Evolutionary conservation across 2,797 vertebrate species (phyloP).

Genomic region (Enteromius viviparus): DNA sequence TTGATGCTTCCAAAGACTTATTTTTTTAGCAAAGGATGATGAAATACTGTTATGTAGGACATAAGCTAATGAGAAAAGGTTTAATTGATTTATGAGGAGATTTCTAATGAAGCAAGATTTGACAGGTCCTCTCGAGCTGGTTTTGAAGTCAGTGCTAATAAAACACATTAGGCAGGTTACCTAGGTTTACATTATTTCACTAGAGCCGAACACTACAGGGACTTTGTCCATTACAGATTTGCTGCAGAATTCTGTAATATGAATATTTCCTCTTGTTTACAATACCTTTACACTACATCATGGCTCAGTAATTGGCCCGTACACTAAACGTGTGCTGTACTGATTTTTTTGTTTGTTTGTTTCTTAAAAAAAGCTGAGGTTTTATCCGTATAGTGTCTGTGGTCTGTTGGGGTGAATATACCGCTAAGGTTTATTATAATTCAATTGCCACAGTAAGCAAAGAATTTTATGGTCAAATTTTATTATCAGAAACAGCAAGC

Average conservation of each 20-base stretch:
- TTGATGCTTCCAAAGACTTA: constrained; percentile 88
- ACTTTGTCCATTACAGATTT: constrained; percentile 52
- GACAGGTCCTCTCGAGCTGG: constrained; percentile 20
- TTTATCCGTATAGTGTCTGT: constrained; percentile 21
- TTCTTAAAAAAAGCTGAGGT: background rate
- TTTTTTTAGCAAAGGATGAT: constrained; percentile 55
- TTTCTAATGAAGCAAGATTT: constrained; percentile 19
- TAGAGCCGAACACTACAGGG: constrained; percentile 65
- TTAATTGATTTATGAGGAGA: constrained; percentile 45
- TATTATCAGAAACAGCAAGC: constrained; percentile 21
- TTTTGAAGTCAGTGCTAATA: constrained; percentile 2
- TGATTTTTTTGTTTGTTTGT: background rate
- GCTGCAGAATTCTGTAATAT: constrained; percentile 60
- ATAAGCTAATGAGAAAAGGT: constrained; percentile 81
- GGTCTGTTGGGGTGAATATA: constrained; percentile 17
- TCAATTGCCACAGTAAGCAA: constrained; percentile 28
- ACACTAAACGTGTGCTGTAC: constrained; percentile 33
- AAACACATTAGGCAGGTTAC: constrained; percentile 42
- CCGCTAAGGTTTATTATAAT: background rate
- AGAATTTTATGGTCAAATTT: background rate
- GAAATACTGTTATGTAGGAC: constrained; percentile 67
- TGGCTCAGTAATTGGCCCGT: constrained; percentile 13
- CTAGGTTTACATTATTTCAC: constrained; percentile 76
- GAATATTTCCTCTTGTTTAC: constrained; percentile 60
- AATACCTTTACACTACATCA: constrained; percentile 42